These are phyloP conservation scores for Goniozus legneri DNA, from an alignment of 1,140 invertebrate genomes.

Conservation along the genomic window DNA sequence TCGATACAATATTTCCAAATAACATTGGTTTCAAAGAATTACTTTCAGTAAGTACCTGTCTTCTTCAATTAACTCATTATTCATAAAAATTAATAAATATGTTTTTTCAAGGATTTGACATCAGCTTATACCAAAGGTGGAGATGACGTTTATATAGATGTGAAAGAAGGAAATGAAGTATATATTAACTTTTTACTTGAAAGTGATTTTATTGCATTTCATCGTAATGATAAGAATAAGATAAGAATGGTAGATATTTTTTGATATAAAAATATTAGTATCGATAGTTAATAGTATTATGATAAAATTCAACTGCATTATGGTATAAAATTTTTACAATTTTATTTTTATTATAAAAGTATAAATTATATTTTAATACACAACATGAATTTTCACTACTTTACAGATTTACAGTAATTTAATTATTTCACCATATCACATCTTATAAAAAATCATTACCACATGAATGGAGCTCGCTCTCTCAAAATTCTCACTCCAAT, in stretches of 20 bases:
- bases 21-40: slow-evolving; percentile 27
- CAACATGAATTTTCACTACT: not conserved
- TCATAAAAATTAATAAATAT: slow-evolving; percentile 2
- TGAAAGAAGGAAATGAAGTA: slow-evolving; percentile 16
- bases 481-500: slow-evolving; percentile 81
- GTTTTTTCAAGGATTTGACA: slow-evolving; percentile 27
- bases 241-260: slow-evolving; percentile 36
- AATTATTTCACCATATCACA: not conserved
- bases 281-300: not conserved
- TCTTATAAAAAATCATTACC: slow-evolving; percentile 49
- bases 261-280: too few species aligned
- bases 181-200: slow-evolving; percentile 35
- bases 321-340: not conserved
- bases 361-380: not conserved
- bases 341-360: not conserved
- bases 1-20: slow-evolving; percentile 30
- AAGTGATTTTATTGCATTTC: slow-evolving; percentile 34
- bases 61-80: slow-evolving; percentile 9
- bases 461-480: slow-evolving; percentile 81
- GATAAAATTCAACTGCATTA: not conserved
- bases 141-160: slow-evolving; percentile 39
- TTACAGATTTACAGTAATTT: too few species aligned
- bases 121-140: slow-evolving; percentile 33
- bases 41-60: slow-evolving; percentile 35
- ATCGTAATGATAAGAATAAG: slow-evolving; percentile 38